Evolutionary conservation across 2,113 vertebrate species (phyloP).

Genomic region (Lagopus leucura): DNA sequence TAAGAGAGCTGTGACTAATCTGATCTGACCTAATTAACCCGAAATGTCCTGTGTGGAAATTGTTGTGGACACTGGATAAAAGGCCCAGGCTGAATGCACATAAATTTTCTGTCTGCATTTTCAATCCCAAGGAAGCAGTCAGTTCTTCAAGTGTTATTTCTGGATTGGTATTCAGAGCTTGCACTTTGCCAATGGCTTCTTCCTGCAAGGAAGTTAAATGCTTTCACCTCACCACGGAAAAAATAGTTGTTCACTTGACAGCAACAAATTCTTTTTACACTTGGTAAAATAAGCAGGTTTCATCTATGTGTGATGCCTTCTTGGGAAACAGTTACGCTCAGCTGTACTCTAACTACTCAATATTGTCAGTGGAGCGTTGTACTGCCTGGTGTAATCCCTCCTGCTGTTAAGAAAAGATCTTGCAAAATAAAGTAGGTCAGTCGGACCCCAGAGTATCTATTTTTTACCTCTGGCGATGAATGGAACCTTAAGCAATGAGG

Average conservation of each 20-base stretch:
- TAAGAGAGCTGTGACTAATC: conserved; percentile 66
- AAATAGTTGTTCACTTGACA: neutral
- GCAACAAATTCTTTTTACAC: conserved; percentile 14
- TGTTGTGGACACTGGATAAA: conserved; percentile 11
- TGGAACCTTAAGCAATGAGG: neutral
- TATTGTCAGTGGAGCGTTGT: neutral
- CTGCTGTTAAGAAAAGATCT: neutral
- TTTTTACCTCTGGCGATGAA: neutral
- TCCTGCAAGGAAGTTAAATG: conserved; percentile 14
- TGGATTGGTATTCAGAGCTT: conserved; percentile 55
- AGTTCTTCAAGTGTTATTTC: conserved; percentile 52
- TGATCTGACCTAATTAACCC: conserved; percentile 67
- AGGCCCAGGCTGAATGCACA: neutral
- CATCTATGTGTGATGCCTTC: neutral
- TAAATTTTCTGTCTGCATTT: conserved; percentile 18
- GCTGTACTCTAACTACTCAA: neutral
- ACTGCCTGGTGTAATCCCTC: neutral
- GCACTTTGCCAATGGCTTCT: conserved; percentile 30
- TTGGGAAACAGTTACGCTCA: neutral
- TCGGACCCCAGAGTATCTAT: neutral
- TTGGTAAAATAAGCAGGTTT: neutral
- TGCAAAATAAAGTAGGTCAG: conserved; percentile 15
- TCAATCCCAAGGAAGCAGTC: conserved; percentile 44
- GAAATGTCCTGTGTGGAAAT: conserved; percentile 52
- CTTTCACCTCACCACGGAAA: neutral